Conservation (phyloP, 30 jellyfish, hydroid and myxozoan genomes). For the Aurelia sp. region DNA sequence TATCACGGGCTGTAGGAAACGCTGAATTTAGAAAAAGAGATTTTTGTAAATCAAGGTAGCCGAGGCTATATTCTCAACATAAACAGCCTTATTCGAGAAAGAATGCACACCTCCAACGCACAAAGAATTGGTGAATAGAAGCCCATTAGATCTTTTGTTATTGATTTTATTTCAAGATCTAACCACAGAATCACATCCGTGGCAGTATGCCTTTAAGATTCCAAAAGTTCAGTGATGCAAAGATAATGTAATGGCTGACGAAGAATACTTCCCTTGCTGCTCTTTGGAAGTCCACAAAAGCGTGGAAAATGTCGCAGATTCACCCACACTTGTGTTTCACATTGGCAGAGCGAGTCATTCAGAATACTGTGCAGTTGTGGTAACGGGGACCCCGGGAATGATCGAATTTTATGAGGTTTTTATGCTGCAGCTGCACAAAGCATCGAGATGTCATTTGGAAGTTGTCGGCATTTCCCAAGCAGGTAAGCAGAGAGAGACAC, state of each 20-base stretch:
- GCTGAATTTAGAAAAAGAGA: too few species aligned
- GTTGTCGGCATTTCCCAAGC: conserved; percentile 84
- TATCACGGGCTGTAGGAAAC: too few species aligned
- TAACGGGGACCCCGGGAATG: conserved; percentile 95
- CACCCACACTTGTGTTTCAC: conserved; percentile 58
- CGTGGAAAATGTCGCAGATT: conserved; percentile 55
- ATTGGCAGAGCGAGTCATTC: conserved; percentile 58
- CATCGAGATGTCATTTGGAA: conserved; percentile 45
- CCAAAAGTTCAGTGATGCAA: not conserved
- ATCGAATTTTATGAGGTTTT: conserved; percentile 86
- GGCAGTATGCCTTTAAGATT: too few species aligned
- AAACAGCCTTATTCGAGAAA: too few species aligned
- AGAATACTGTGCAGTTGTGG: conserved; percentile 63
- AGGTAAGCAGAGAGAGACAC: conserved; percentile 12
- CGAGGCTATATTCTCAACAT: too few species aligned
- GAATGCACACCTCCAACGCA: too few species aligned
- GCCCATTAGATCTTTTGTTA: too few species aligned
- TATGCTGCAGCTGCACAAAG: conserved; percentile 53
- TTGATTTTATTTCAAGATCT: too few species aligned
- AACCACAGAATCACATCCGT: too few species aligned
- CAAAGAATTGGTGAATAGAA: too few species aligned
- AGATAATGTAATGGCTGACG: not conserved
- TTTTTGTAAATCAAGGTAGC: too few species aligned
- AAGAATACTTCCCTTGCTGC: conserved; percentile 29
- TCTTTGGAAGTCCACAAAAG: conserved; percentile 58